Base-by-base conservation (phyloP, 37 sponge, comb jelly and placozoan genomes). In the Lycopodina hypogea region DNA sequence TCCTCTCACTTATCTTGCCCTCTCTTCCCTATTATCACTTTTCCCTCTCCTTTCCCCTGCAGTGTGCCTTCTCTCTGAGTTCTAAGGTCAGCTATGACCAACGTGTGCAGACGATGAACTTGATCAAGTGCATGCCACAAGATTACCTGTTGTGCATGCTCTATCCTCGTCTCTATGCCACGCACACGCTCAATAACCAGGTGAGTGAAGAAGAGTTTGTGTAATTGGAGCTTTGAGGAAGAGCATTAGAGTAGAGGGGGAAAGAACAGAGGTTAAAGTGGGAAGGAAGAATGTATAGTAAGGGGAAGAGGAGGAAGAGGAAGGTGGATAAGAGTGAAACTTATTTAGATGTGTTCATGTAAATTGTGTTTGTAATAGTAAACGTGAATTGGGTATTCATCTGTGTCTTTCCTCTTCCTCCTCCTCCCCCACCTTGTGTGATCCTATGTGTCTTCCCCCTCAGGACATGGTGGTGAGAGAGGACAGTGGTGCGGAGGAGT, bases 131-230 rank as follows among this genome's bases (percentile, higher is more conserved):
- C 1, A 63, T 86, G 0, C 98, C 98, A 19, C 81, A 93, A 17
- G 83, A 90, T 48, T 84, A 86, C 12, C 78, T 92, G 28, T 67
- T 93, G 82, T 34, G 76, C 61, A 75, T 56, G 51, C 69, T 95
- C 0, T 97, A 97, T 56, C 98, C 98, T 3, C 76, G 75, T 7
- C 85, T 97, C 23, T 95, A 89, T 75, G 79, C 84, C 0, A 78
- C 95, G 0, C 91, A 90, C 50, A 84, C 65, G 41, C 71, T 97
- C 64, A 74, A 84, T 29, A 86, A 83, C 35, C 55, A 93, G 81
- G 92, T 91, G 28, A 28, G 50, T 41, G 4, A 35, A 38, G 18
- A 62, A 9, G 48, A 45, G 4, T 4, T 45, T 45, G 4, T 45
- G 48, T 45, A 9, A 45, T 4, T 4, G 48, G 9, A 45, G 4